Evolutionary conservation across 2,797 vertebrate species (phyloP).

Genomic region (Microcaecilia unicolor): DNA sequence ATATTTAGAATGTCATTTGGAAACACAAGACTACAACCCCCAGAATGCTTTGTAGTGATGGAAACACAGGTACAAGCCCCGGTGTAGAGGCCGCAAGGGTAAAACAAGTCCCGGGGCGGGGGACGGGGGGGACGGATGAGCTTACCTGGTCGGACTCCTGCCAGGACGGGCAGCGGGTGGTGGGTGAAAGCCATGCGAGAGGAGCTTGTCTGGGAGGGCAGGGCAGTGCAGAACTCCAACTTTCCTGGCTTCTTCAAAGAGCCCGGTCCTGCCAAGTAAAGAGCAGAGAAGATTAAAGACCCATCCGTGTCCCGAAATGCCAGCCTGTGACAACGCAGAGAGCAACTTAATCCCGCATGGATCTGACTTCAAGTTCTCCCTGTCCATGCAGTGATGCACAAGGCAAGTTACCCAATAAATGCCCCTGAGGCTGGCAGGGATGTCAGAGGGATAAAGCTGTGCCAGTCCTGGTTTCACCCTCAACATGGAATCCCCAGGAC

Average conservation of each 20-base stretch:
- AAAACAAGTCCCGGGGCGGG: too few species aligned
- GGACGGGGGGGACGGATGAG: slow-evolving; percentile 16
- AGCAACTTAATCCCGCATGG: not conserved
- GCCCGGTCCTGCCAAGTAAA: slow-evolving; percentile 83
- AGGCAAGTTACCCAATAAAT: too few species aligned
- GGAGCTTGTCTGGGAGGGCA: slow-evolving; percentile 86
- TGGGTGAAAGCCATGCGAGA: slow-evolving; percentile 95
- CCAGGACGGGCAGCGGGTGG: slow-evolving; percentile 94
- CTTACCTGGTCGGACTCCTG: slow-evolving; percentile 97
- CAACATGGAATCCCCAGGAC: too few species aligned
- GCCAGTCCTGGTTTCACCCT: too few species aligned
- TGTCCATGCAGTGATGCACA: too few species aligned
- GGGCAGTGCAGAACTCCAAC: slow-evolving; percentile 89
- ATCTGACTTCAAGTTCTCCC: not conserved
- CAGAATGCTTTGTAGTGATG: too few species aligned
- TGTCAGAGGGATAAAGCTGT: too few species aligned
- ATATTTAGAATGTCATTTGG: too few species aligned
- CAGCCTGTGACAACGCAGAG: not conserved
- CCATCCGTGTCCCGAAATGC: not conserved
- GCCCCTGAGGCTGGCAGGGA: too few species aligned
- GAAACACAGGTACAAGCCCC: too few species aligned
- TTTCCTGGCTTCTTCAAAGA: slow-evolving; percentile 97
- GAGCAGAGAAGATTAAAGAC: slow-evolving; percentile 49
- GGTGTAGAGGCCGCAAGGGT: too few species aligned
- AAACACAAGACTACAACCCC: too few species aligned